Conservation (phyloP, 2,113 vertebrate genomes). For the Hippocampus barbouri region DNA sequence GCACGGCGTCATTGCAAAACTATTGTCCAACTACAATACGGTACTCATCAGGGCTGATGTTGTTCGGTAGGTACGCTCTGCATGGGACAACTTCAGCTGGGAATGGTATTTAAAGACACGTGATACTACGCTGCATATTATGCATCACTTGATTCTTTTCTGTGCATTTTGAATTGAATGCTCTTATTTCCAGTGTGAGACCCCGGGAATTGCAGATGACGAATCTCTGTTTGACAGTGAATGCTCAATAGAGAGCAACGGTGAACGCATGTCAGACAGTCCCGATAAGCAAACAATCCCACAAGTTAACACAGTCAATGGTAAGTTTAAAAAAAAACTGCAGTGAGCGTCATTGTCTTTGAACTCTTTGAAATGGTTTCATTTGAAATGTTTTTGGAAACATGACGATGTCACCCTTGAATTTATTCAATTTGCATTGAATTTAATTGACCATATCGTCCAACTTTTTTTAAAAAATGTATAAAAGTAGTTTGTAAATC, state of each 20-base stretch:
- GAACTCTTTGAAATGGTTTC: not conserved
- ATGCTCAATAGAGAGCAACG: slow-evolving; percentile 37
- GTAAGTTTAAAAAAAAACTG: not conserved
- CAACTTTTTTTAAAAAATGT: not conserved
- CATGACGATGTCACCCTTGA: no score
- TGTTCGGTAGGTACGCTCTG: no score
- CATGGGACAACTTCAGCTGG: no score
- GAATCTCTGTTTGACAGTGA: slow-evolving; percentile 26
- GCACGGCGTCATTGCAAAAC: no score
- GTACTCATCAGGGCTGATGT: no score
- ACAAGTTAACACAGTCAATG: slow-evolving; percentile 1
- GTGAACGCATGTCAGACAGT: slow-evolving; percentile 28
- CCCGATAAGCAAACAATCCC: not conserved
- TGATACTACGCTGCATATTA: not conserved
- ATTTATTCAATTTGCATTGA: no score
- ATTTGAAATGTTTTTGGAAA: not conserved
- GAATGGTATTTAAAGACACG: not conserved
- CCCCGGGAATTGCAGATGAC: slow-evolving; percentile 37
- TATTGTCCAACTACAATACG: not conserved
- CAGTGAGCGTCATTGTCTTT: not conserved
- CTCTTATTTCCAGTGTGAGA: slow-evolving; percentile 37
- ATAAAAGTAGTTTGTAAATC: no score
- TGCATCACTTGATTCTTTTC: not conserved
- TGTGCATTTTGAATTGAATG: not conserved
- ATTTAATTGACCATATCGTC: not conserved